Evolutionary conservation across 92 coral and sea anemone genomes (phyloP), one percentile per base, ranked within the genome.

Genomic region (Epizoanthus rinbou): DNA sequence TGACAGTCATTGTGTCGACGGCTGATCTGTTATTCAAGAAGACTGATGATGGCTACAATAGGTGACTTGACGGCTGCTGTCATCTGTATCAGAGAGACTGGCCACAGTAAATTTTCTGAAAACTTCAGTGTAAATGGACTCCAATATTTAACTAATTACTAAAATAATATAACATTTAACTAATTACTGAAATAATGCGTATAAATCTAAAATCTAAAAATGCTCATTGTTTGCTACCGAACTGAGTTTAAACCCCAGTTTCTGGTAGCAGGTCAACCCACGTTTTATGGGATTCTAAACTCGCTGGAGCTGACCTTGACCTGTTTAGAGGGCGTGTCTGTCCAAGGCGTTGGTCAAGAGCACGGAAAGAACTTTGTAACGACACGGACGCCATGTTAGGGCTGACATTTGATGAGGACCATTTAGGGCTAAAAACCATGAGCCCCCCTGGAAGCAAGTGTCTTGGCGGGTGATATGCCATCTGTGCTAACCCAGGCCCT

Each of bases 381-480:
- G 82, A 78, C 25, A 78, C 41, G 17, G 82, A 78, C 22, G 16
- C 59, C 10, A 37, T 37, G 23, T 19, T 10, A 13, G 82, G 82
- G 71, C 82, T 78, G 18, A 78, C 3, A 78, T 62, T 41, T 6
- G 72, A 78, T 16, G 70, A 78, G 8, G 82, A 78, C 82, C 82
- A 78, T 41, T 35, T 78, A n/a, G 82, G 82, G 54, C 54, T 50
- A 10, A 50, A 50, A 4, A 6, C 72, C 58, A 78, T 69, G 24
- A 62, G 54, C 3, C 39, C 18, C n/a, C 69, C 82, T 21, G 8
- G 57, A 0, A 39, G 58, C 72, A 69, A 62, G 52, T 35, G 59
- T 57, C 70, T 39, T 19, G 70, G 59, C 15, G n/a, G 58, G 31
- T 25, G n/a, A 62, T 41, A 19, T 60, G 41, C 15, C 11, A 17